Evolutionary conservation across 2,888 invertebrate species (phyloP).

Genomic region (Trissoscelio sp.): DNA sequence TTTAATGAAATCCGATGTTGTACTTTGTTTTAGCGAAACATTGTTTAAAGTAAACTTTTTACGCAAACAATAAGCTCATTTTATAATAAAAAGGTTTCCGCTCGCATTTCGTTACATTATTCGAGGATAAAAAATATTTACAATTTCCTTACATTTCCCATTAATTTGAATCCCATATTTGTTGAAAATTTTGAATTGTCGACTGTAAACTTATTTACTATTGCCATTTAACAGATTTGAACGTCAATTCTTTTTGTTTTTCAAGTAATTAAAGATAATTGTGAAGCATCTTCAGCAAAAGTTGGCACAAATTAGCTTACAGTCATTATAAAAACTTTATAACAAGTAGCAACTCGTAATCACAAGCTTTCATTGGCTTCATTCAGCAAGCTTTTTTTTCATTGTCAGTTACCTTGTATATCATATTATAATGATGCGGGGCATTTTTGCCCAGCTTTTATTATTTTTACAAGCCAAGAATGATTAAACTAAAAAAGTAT

Average conservation of each 20-base stretch:
- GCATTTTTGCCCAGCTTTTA: not conserved
- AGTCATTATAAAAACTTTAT: conserved; percentile 20
- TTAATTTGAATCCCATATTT: not conserved
- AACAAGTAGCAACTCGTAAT: conserved; percentile 10
- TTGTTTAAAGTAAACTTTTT: conserved; percentile 18
- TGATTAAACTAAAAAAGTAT: no score
- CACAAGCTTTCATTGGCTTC: conserved; percentile 32
- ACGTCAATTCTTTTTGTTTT: not conserved
- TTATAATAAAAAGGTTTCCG: not conserved
- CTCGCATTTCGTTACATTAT: not conserved
- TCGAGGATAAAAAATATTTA: not conserved
- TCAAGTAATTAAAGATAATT: conserved; percentile 22
- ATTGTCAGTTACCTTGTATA: conserved; percentile 10
- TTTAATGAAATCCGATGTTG: conserved; percentile 9
- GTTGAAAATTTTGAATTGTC: no score
- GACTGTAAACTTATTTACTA: no score
- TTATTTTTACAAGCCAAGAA: no score
- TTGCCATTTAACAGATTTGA: no score
- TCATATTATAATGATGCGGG: not conserved
- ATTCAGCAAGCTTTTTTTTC: conserved; percentile 16
- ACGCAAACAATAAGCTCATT: not conserved
- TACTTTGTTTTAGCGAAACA: not conserved
- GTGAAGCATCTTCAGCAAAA: conserved; percentile 5
- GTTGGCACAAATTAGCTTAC: conserved; percentile 39
- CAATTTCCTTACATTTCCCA: not conserved